Evolutionary conservation across 2,113 vertebrate genomes (phyloP), one percentile per base, ranked within the genome.

Genomic region (Alexandromys fortis): DNA sequence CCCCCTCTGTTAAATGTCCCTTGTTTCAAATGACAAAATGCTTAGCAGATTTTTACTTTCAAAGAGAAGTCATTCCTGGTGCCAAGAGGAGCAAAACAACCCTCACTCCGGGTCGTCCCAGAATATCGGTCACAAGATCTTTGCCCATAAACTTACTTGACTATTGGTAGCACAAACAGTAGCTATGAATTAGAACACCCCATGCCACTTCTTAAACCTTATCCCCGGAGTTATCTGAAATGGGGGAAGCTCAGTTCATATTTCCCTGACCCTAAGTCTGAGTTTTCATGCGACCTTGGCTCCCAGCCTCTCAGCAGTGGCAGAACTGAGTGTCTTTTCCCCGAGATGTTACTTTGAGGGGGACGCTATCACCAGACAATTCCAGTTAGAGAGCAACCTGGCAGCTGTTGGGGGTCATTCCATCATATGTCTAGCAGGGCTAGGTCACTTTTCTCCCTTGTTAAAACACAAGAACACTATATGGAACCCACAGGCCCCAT

Each of bases 191-290:
- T 58, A 92, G 55, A 75, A 65, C 2, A 12, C 42, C 35, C 4
- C 6, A 42, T 1, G 30, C 35, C 55, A 68, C 17, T n/a, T 70
- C 38, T 81, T 47, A 85, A 65, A 72, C 5, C 5, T 38, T 14
- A 26, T 4, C n/a, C 86, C 13, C 3, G 38, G 10, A 16, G 14
- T 35, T 70, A 26, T 14, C 6, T 24, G 72, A 58, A 72, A 33
- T 10, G 35, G 2, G 14, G 5, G 47, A 10, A 1, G 0, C 55
- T 17, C 35, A 33, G 2, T 16, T 9, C 2, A 10, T 1, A 30
- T 22, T 47, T 33, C 68, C 38, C 2, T 8, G 21, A 30, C 35
- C 16, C 8, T 3, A 42, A 49, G 47, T 26, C 35, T 35, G 30
- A 2, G 17, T 47, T 14, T 17, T 1, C 19, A 10, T 24, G 24